Conservation (phyloP, 2,113 vertebrate species). For the Theropithecus gelada region DNA sequence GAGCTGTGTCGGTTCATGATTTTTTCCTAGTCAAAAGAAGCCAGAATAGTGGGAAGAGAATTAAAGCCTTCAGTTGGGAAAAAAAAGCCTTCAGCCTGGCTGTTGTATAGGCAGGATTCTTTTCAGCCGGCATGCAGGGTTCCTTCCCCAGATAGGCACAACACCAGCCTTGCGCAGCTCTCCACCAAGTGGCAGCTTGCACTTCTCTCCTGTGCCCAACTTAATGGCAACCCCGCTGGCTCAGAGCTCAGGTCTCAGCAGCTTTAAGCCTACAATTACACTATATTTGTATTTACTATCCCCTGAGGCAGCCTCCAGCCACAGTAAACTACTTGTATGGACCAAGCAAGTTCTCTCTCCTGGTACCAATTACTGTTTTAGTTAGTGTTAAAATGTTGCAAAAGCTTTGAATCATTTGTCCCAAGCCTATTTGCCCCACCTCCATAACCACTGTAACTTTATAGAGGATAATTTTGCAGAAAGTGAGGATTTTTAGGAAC, state of each 20-base stretch:
- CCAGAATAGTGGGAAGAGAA: neutral
- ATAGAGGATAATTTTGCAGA: neutral
- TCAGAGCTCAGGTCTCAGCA: neutral
- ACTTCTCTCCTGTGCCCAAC: neutral
- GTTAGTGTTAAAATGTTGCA: constrained; percentile 3
- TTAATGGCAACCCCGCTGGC: neutral
- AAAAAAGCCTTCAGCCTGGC: neutral
- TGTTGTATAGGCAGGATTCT: neutral
- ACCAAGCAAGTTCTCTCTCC: neutral
- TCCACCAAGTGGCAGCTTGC: neutral
- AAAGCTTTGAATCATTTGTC: neutral
- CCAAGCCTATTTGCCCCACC: neutral
- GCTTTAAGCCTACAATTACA: neutral
- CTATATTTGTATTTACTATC: neutral
- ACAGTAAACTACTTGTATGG: neutral
- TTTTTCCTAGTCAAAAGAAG: constrained; percentile 11
- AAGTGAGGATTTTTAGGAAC: constrained; percentile 15
- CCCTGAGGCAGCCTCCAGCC: neutral
- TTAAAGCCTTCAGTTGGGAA: neutral
- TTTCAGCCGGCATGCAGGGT: neutral
- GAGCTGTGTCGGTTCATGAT: neutral
- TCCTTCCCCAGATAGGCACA: neutral
- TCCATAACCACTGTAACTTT: neutral
- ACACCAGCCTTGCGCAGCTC: neutral
- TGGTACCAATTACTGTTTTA: neutral